Base-by-base conservation (phyloP, 1,140 invertebrate species). In the Lucilia cuprina region DNA sequence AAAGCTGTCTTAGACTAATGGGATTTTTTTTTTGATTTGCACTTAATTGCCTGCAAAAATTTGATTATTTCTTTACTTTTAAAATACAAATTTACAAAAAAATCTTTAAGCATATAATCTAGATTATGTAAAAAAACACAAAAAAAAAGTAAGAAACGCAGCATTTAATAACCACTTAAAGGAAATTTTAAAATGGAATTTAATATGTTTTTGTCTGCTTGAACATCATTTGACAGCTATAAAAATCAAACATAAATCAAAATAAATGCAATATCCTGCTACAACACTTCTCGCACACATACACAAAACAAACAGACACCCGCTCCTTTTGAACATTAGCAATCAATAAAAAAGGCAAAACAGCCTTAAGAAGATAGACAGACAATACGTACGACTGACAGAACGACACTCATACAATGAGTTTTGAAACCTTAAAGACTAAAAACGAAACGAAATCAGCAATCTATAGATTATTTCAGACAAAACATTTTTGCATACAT, bases 181-280 rank as follows among this genome's bases (percentile, higher is more conserved):
- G 19, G 41, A 60, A 60, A 60, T 60, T 60, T 60, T n/a, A 60
- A 60, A 60, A 60, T 60, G 55, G n/a, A 70, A 70, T 70, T 70
- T 25, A 70, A 70, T 70, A 70, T 21, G 65, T 70, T 70, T 77
- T 5, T 13, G 41, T 77, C 41, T 77, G n/a, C 41, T 77, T 35
- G 30, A 47, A 35, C 30, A 47, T 47, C 75, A 77, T 77, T 77
- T 35, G 30, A 77, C 13, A 17, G 74, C 83, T 21, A 83, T 83
- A 83, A 78, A 83, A 77, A 77, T 83, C 83, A 83, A 83, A 34
- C 74, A 83, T 83, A 83, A 83, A 83, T 83, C 83, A 83, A 83
- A 83, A 78, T 83, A 60, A 83, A 78, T 77, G 49, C 25, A 47
- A 47, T 25, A 83, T 77, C 74, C 74, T 77, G 21, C 49, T 41